Evolutionary conservation across 2,113 vertebrate genomes (phyloP).

Genomic region (Cheilinus undulatus): DNA sequence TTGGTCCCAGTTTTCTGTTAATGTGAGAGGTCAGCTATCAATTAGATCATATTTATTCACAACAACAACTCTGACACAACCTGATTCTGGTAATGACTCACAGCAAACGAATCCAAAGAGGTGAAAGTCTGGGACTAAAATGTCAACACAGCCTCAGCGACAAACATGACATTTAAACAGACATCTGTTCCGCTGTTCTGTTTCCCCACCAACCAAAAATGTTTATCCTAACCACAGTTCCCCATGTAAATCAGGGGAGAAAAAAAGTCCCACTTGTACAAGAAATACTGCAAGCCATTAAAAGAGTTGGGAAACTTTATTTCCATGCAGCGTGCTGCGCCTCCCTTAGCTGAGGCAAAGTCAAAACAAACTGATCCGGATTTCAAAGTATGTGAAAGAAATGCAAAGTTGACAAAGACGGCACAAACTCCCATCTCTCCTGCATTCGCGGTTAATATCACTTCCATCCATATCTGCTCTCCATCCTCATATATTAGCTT

Average conservation of each 20-base stretch:
- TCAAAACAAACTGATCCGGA: conserved; percentile 60
- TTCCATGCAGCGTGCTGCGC: conserved; percentile 8
- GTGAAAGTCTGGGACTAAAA: conserved; percentile 78
- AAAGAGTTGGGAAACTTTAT: conserved; percentile 29
- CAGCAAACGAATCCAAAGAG: conserved; percentile 65
- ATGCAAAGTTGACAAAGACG: conserved; percentile 49
- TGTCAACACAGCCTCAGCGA: conserved; percentile 78
- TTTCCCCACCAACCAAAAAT: conserved; percentile 71
- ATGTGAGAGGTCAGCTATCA: conserved; percentile 79
- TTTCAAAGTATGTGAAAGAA: conserved; percentile 56
- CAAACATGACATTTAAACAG: conserved; percentile 83
- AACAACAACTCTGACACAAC: conserved; percentile 73
- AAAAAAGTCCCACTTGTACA: conserved; percentile 25
- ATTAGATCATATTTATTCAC: conserved; percentile 80
- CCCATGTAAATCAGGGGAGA: conserved; percentile 65
- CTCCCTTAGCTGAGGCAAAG: conserved; percentile 41
- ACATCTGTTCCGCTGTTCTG: conserved; percentile 77
- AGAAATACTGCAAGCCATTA: conserved; percentile 43
- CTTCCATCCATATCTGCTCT: conserved; percentile 6
- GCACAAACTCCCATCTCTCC: conserved; percentile 13
- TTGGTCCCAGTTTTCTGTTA: conserved; percentile 61
- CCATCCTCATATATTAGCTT: conserved; percentile 43
- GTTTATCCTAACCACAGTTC: conserved; percentile 69
- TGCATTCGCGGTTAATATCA: neutral
- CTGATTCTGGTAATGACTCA: conserved; percentile 77